Conservation (phyloP, 2,113 vertebrate genomes). For the Tor tambroides region DNA sequence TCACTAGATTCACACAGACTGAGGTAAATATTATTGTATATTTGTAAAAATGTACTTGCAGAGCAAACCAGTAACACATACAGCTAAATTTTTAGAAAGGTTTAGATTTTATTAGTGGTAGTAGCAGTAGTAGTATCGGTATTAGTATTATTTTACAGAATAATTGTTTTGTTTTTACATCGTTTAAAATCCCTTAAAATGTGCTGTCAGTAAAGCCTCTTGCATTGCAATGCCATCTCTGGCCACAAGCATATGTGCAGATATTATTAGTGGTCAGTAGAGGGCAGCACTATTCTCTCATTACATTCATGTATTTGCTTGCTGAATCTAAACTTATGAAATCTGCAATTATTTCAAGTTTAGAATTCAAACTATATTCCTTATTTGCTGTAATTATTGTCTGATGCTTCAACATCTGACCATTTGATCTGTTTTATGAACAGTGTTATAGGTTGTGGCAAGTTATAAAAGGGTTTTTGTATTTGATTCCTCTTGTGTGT, state of each 20-base stretch:
- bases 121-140: background rate
- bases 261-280: background rate
- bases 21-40: slow-evolving; percentile 79
- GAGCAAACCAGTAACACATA: too few species aligned
- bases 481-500: slow-evolving; percentile 2
- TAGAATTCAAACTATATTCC: background rate
- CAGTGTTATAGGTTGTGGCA: background rate
- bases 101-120: background rate
- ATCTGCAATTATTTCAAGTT: background rate
- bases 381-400: background rate
- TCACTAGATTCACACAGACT: slow-evolving; percentile 86
- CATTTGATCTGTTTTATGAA: background rate
- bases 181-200: background rate
- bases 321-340: background rate
- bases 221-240: background rate
- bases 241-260: slow-evolving; percentile 44
- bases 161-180: background rate
- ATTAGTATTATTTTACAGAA: background rate
- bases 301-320: background rate
- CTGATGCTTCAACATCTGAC: background rate
- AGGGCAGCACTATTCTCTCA: background rate
- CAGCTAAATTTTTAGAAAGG: too few species aligned
- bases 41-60: background rate
- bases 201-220: background rate
- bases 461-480: background rate